Base-by-base conservation (phyloP, 2,888 invertebrate species). In the Harmothoe impar region DNA sequence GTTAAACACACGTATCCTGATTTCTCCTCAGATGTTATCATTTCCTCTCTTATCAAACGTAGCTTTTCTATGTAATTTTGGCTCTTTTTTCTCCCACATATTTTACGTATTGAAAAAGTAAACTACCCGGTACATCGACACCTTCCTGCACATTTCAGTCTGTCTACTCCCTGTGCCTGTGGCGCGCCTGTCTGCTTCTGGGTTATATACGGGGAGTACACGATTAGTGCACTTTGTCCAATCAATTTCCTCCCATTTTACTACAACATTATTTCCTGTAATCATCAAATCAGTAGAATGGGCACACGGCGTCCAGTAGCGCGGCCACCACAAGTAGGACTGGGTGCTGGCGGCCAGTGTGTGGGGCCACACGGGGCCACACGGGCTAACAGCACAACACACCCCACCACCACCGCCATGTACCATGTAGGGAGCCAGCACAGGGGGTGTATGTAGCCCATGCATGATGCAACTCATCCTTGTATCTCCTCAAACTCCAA, bases 201-300 rank as follows among this genome's bases (percentile, higher is more conserved):
- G 1, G 23, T 20, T 20, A 62, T n/a, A 20, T 62, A 20, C 23
- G 23, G 62, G 10, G 62, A n/a, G 62, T 62, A 62, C 23, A 43
- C 43, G 72, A 72, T 72, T 72, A 72, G 72, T 72, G 72, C 25
- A 72, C 29, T 72, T 72, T 72, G 72, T 72, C 25, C 72, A 72
- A 72, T 72, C 72, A 72, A 72, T 72, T 72, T 72, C 72, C 72
- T 72, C 72, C 72, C 29, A 25, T 72, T 72, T 72, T 29, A 72
- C 72, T 29, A 72, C 72, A 72, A 72, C 29, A 72, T 72, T 29
- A 72, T 72, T 72, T 72, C 72, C 72, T 72, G 72, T 29, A 72
- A 72, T 72, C 72, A 72, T 72, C 72, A 29, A 72, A 72, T 72
- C 72, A 72, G 72, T 25, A 23, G 25, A 72, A 72, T 72, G 72